Conservation (phyloP, 2,113 vertebrate genomes). For the Reinhardtius hippoglossoides region DNA sequence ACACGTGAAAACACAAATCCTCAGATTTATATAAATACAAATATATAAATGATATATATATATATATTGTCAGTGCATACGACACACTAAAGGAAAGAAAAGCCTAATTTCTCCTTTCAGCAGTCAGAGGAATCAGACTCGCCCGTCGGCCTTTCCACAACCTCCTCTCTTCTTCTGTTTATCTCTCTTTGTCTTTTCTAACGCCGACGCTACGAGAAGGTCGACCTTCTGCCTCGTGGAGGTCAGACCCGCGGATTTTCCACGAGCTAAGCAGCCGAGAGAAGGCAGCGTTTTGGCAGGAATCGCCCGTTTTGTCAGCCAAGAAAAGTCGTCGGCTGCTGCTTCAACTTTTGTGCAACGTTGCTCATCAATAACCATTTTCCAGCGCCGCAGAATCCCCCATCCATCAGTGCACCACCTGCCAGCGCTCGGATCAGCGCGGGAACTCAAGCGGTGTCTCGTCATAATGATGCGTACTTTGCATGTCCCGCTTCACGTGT, state of each 20-base stretch:
- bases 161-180: not conserved
- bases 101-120: too few relatives aligned
- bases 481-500: too few relatives aligned
- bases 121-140: too few relatives aligned
- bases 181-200: constrained; percentile 1
- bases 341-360: constrained; percentile 45
- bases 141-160: not conserved
- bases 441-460: too few relatives aligned
- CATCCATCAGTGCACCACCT: constrained; percentile 38
- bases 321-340: constrained; percentile 55
- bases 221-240: constrained; percentile 25
- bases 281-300: constrained; percentile 45
- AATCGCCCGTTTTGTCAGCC: constrained; percentile 17
- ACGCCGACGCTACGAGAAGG: not conserved
- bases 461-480: too few relatives aligned
- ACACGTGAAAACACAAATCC: too few relatives aligned
- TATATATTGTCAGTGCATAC: too few relatives aligned
- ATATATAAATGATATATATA: too few relatives aligned
- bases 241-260: constrained; percentile 46
- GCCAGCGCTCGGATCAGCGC: not conserved
- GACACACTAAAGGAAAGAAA: too few relatives aligned
- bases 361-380: constrained; percentile 64
- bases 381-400: constrained; percentile 29
- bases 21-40: too few relatives aligned
- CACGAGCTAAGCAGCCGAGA: constrained; percentile 56